Conservation (phyloP, 2,113 vertebrate genomes). For the Crotalus tigris region DNA sequence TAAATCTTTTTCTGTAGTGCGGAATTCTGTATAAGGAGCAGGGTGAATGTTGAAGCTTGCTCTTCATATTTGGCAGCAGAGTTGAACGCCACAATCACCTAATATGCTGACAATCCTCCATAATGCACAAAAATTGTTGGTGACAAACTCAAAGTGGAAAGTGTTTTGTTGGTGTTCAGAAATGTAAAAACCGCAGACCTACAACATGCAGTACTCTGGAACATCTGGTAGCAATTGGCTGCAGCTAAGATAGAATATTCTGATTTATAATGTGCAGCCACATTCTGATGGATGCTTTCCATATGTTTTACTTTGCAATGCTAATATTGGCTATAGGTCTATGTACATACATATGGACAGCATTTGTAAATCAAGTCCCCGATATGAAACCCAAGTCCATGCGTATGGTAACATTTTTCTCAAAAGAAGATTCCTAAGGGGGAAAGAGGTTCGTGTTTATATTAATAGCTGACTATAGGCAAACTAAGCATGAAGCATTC, state of each 20-base stretch:
- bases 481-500: neutral
- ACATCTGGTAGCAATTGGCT: neutral
- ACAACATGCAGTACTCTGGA: neutral
- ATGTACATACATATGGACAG: neutral
- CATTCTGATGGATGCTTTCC: slow-evolving; percentile 7
- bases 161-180: neutral
- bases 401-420: neutral
- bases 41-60: neutral
- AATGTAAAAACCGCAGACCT: neutral
- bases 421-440: neutral
- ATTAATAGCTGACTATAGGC: neutral
- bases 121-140: neutral
- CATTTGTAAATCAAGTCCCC: neutral
- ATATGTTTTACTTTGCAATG: neutral
- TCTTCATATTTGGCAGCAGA: neutral
- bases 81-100: neutral
- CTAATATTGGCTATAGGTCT: neutral
- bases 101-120: neutral
- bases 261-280: neutral
- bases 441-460: neutral
- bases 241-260: neutral
- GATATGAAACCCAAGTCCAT: neutral
- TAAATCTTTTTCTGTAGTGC: too few species aligned
- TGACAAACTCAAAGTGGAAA: neutral
- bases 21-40: neutral